These are phyloP conservation scores for Tachystola acroxantha DNA, from an alignment of 2,888 invertebrate genomes.

Conservation along the genomic window DNA sequence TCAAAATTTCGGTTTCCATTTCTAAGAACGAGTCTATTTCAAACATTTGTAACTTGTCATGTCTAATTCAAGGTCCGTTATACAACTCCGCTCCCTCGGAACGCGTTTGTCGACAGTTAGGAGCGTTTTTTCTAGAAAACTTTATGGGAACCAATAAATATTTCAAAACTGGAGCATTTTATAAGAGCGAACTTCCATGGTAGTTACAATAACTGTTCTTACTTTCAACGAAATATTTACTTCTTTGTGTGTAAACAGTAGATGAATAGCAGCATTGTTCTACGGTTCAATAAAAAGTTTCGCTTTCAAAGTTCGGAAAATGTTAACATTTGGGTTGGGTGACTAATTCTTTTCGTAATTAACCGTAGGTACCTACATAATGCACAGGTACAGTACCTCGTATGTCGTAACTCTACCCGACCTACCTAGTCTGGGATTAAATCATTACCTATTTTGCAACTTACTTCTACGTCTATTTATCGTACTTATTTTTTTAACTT, in stretches of 20 bases:
- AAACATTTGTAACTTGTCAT: slow-evolving; percentile 51
- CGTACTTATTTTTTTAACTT: no score
- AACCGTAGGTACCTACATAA: not conserved
- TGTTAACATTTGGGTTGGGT: not conserved
- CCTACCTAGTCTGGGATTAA: no score
- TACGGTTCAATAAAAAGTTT: slow-evolving; percentile 49
- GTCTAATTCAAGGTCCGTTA: slow-evolving; percentile 59
- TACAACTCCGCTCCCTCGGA: slow-evolving; percentile 35
- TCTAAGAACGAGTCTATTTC: slow-evolving; percentile 53
- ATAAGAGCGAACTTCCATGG: slow-evolving; percentile 66
- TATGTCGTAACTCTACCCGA: no score
- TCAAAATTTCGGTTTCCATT: slow-evolving; percentile 74
- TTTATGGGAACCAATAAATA: slow-evolving; percentile 71
- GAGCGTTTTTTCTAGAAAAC: slow-evolving; percentile 36
- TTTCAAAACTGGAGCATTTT: slow-evolving; percentile 68
- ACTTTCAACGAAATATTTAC: slow-evolving; percentile 59
- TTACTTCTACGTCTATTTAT: no score
- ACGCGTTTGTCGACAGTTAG: slow-evolving; percentile 57
- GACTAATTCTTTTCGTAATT: no score
- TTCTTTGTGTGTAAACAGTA: slow-evolving; percentile 34
- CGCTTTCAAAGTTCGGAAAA: slow-evolving; percentile 47
- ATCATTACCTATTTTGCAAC: no score
- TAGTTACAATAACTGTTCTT: slow-evolving; percentile 72
- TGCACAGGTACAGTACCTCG: no score
- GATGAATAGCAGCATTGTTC: slow-evolving; percentile 36